Evolutionary conservation across 2,888 invertebrate genomes (phyloP), one percentile per base, ranked within the genome.

Genomic region (Eremobia ochroleuca): DNA sequence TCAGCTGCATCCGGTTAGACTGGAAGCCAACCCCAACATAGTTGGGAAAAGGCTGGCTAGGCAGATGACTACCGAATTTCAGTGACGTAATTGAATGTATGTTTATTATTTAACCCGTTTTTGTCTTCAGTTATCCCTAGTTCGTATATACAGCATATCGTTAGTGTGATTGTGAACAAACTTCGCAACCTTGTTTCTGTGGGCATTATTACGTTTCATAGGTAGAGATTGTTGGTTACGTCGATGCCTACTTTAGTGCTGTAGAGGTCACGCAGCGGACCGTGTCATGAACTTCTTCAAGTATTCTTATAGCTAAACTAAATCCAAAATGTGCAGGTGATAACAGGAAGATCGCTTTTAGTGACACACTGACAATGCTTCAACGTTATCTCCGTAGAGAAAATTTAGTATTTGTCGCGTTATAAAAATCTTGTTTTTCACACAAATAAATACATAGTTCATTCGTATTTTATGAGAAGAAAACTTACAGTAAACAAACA

Each of bases 171-270:
- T 78, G 79, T 76, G 67, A 86, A 81, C 79, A 68, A 66, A 72
- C 83, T 77, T 87, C 70, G 76, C 72, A 83, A 79, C 58, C 59
- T 81, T 79, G 73, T 71, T 80, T 85, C 79, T 85, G 76, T 82
- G 82, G 73, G 77, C 69, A 85, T 86, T 83, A 85, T 82, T 82
- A 79, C 73, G 78, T 78, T 82, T 65, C 37, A 37, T 37, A 76
- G 8, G n/a, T 77, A 81, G 77, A 79, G 81, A 85, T 77, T 81
- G 82, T 76, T 49, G 66, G 69, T 81, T 83, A 81, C 66, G 68
- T 67, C 59, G 82, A 82, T 75, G 72, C 67, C 77, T 79, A 76
- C 85, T 78, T 79, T 75, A 55, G 73, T 79, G 68, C 67, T 61
- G 69, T 55, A 85, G 76, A 87, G 83, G 85, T 85, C 85, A 83